These are phyloP conservation scores for Sebastolobus alascanus DNA, from an alignment of 2,797 vertebrate species.

Conservation along the genomic window DNA sequence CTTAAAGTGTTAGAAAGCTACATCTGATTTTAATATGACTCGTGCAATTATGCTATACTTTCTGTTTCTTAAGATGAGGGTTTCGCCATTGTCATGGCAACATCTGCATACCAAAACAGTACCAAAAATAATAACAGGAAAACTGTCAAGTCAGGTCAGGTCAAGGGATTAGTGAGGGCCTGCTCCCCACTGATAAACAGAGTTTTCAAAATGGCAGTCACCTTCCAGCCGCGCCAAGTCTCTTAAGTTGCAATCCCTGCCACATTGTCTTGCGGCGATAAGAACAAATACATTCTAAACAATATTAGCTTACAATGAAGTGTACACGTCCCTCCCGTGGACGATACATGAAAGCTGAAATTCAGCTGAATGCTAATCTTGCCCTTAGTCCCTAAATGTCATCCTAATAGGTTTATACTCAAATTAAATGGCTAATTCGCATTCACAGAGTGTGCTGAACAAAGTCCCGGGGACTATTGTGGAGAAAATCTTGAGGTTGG, in stretches of 20 bases:
- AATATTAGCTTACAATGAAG: conserved; percentile 34
- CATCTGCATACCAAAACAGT: not conserved
- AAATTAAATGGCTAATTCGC: conserved; percentile 55
- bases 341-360: conserved; percentile 17
- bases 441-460: conserved; percentile 37
- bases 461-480: conserved; percentile 36
- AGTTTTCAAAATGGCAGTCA: conserved; percentile 35
- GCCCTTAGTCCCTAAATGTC: conserved; percentile 32
- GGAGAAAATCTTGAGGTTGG: conserved; percentile 36
- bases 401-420: conserved; percentile 39
- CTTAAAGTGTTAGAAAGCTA: not conserved
- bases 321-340: not conserved
- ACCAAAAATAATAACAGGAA: conserved; percentile 29
- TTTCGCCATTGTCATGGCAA: not conserved
- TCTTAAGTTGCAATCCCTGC: conserved; percentile 27
- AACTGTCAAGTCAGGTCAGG: conserved; percentile 40
- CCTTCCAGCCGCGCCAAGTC: conserved; percentile 20
- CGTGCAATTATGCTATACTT: not conserved
- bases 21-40: not conserved
- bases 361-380: conserved; percentile 46
- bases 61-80: not conserved
- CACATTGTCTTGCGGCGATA: conserved; percentile 40
- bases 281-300: conserved; percentile 34
- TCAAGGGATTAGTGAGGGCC: conserved; percentile 41
- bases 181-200: conserved; percentile 48